Conservation (phyloP, 1,140 invertebrate species). For the Ceratoteleas bidentatus region DNA sequence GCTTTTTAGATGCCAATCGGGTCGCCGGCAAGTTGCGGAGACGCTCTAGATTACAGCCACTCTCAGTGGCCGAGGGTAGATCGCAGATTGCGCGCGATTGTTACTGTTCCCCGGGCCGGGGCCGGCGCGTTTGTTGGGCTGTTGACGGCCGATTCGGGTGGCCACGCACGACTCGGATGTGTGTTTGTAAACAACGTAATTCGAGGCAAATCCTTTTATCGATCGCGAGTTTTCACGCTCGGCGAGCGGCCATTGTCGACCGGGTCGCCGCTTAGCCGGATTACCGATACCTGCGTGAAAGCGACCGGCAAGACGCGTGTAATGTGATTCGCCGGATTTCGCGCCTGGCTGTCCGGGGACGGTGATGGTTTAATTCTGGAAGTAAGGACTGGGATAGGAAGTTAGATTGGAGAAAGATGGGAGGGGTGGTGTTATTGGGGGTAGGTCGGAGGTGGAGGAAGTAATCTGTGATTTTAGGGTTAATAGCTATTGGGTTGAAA, state of each 20-base stretch:
- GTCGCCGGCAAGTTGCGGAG: no score
- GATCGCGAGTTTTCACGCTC: constrained; percentile 50
- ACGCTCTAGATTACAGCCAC: constrained; percentile 46
- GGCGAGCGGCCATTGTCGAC: constrained; percentile 33
- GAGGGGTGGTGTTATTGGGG: no score
- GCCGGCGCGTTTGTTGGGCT: constrained; percentile 49
- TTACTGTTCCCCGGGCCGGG: constrained; percentile 50
- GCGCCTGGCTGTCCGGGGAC: no score
- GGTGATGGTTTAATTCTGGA: no score
- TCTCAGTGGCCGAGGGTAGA: constrained; percentile 53
- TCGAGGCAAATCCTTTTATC: constrained; percentile 67
- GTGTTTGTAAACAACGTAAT: constrained; percentile 75
- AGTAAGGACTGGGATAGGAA: no score
- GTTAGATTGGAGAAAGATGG: no score
- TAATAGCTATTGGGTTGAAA: no score
- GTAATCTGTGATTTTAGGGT: no score
- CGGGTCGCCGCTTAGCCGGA: constrained; percentile 45
- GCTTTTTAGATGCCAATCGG: no score
- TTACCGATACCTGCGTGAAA: constrained; percentile 52
- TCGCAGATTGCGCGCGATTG: constrained; percentile 55
- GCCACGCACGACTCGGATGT: constrained; percentile 42
- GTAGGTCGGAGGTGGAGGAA: no score
- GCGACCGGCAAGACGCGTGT: constrained; percentile 20
- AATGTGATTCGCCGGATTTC: constrained; percentile 38
- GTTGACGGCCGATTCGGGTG: constrained; percentile 62